Evolutionary conservation across 2,113 vertebrate species (phyloP), one percentile per base, ranked within the genome.

Genomic region (Cynoglossus semilaevis): DNA sequence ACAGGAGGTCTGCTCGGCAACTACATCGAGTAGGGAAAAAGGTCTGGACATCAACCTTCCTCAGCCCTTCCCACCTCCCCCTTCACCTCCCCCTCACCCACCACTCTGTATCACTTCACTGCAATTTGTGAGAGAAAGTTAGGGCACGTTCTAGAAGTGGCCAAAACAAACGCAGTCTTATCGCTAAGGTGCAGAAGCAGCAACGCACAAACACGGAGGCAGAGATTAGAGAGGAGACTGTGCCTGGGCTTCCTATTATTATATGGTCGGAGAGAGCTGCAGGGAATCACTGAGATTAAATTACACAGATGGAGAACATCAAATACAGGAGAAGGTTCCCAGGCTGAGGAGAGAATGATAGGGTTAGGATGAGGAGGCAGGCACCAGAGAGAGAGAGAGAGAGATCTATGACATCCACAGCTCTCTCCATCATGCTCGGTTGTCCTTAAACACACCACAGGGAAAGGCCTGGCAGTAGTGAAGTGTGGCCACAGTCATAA

Each of bases 271-370:
- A 45, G 76, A 83, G 80, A 76, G 80, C 85, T 85, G 77, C 74
- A 81, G 88, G 88, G 89, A 90, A 78, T 83, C 76, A 64, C 82
- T 74, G 70, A 86, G 85, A 90, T 90, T 79, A 90, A 88, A 91
- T 88, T 87, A 87, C 89, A 89, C 81, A 85, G 85, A 82, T 64
- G 15, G 70, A 68, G 84, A 84, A 89, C 85, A 88, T 88, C 82
- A 87, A 87, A 90, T 82, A 79, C 83, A 79, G 55, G 59, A 72
- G 67, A 80, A 87, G 74, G 63, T 73, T 80, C 75, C 73, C 62
- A 59, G 68, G 57, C 74, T 67, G 51, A 34, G 36, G 49, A 58
- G 67, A 76, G 62, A 79, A 29, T 9, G 67, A 82, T 70, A 75
- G 57, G 71, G 71, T 70, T 53, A 10, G 44, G 74, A 67, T 37